Percentiles rank a stretch among this genome's conserved stretches.
phyloP scores from a whole-genome alignment of 2,888 invertebrate genomes.

The Catocala fraxini region DNA sequence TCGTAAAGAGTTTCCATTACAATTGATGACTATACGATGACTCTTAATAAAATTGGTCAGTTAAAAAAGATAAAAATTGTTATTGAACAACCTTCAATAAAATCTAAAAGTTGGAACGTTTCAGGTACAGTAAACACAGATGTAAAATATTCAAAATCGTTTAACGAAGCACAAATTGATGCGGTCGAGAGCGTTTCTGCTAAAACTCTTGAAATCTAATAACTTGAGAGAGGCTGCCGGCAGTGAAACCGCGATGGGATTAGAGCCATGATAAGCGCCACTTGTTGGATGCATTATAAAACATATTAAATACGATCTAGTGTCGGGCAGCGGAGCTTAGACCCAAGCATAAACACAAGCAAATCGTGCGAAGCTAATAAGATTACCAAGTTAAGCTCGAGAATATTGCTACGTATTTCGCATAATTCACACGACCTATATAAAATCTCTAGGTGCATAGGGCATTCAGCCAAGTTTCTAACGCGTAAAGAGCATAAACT shows the following conservation, averaged over 20 bases:
- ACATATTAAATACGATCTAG: conserved; percentile 32
- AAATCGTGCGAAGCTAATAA: neutral
- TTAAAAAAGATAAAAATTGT: too few relatives aligned
- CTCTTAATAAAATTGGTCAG: too few relatives aligned
- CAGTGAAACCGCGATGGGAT: conserved; percentile 50
- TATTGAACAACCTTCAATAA: too few relatives aligned
- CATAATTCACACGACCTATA: neutral
- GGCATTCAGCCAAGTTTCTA: conserved; percentile 1
- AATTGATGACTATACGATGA: too few relatives aligned
- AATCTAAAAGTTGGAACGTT: neutral
- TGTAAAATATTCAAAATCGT: conserved; percentile 38
- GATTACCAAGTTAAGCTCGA: neutral
- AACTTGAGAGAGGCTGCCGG: conserved; percentile 50
- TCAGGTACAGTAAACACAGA: neutral
- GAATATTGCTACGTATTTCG: conserved; percentile 1
- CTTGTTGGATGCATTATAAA: conserved; percentile 60
- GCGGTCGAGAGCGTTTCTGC: conserved; percentile 57
- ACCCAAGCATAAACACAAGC: neutral
- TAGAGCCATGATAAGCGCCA: conserved; percentile 52
- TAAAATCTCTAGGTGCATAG: neutral
- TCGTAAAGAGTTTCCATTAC: too few relatives aligned
- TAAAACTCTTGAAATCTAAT: conserved; percentile 71
- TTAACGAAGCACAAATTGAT: conserved; percentile 61
- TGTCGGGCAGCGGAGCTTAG: conserved; percentile 18
- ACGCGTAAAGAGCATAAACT: conserved; percentile 2